Base-by-base conservation (phyloP, 1,140 invertebrate genomes). In the Drosophila elegans region DNA sequence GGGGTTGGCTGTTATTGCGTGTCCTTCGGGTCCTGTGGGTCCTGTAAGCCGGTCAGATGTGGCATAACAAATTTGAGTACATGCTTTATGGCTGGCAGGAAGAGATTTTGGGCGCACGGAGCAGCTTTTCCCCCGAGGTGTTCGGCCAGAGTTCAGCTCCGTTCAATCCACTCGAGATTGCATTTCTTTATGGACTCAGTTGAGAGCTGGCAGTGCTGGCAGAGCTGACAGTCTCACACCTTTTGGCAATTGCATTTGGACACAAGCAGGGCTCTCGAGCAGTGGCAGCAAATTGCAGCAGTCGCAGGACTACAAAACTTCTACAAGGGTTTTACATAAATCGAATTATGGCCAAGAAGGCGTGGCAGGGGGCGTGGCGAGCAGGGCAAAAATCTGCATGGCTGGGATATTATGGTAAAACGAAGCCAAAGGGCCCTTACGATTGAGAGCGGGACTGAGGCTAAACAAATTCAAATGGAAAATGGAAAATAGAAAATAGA, bases 401-500 rank as follows among this genome's bases (percentile, higher is more conserved):
- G 36, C 59, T 44, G 49, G 63, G 60, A 74, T 78, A 71, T 74
- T 78, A 60, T 82, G 79, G 44, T 53, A 60, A 68, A 45, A 49
- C 57, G 54, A 52, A 55, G 78, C 48, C 45, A 38, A 68, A 56
- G 57, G 78, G 49, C 64, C 76, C 77, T 74, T 60, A 29, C 57
- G 51, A 62, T 72, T 73, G 55, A 74, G 77, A 39, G 38, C 46
- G 13, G 46, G 64, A 21, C 61, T 16, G 11, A 25, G 60, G 80
- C 59, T 48, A 60, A 62, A 59, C 51, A 74, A 85, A 85, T 85
- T 80, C 78, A 78, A 85, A 86, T 81, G 63, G 62, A 61, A 84
- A 85, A 86, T 81, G 42, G 74, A 74, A 86, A 85, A 78, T 78
- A 48, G 72, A 78, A 85, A 77, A 76, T 80, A 52, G 72, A 78